These are phyloP conservation scores for Caerostris darwini DNA, from an alignment of 1,140 invertebrate species.

Conservation along the genomic window DNA sequence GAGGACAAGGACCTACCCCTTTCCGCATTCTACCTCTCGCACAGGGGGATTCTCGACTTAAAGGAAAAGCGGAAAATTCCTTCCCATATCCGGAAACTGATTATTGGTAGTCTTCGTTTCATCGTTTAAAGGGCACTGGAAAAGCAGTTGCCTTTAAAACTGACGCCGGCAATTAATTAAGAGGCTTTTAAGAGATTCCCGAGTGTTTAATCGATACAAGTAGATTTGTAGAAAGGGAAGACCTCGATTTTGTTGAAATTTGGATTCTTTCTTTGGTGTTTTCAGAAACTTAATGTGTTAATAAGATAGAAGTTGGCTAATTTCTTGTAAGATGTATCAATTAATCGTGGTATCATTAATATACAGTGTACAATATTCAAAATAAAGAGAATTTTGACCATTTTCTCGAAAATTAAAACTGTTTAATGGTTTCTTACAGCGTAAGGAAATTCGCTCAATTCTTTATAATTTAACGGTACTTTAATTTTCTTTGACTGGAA, in stretches of 20 bases:
- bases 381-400: no score
- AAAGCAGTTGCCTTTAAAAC: slow-evolving; percentile 21
- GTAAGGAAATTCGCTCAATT: no score
- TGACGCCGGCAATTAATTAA: slow-evolving; percentile 57
- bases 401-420: no score
- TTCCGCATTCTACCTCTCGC: not conserved
- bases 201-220: slow-evolving; percentile 56
- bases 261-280: not conserved
- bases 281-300: no score
- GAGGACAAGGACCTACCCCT: slow-evolving; percentile 23
- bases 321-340: no score
- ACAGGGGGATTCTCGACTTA: not conserved
- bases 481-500: no score
- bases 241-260: slow-evolving; percentile 15
- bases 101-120: slow-evolving; percentile 58
- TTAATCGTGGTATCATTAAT: no score
- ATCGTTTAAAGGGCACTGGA: not conserved
- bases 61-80: not conserved
- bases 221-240: not conserved
- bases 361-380: no score
- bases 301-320: no score
- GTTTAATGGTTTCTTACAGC: no score
- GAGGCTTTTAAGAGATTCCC: slow-evolving; percentile 54
- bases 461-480: no score
- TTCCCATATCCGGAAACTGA: slow-evolving; percentile 44